Evolutionary conservation across 2,888 invertebrate species (phyloP).

Genomic region (Pyrrhosoma nymphula): DNA sequence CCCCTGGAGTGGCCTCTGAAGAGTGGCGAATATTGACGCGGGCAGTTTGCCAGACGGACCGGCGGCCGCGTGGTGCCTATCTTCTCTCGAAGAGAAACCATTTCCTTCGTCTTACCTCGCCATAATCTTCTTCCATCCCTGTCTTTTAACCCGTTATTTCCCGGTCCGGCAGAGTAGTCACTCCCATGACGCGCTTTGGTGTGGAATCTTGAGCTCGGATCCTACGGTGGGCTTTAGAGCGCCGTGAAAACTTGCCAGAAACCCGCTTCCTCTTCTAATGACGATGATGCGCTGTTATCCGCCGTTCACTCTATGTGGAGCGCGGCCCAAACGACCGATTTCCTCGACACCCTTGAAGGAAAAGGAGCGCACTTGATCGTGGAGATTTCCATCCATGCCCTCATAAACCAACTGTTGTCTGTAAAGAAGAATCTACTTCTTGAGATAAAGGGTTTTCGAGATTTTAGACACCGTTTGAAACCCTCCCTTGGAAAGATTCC

Average conservation of each 20-base stretch:
- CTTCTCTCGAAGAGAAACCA: neutral
- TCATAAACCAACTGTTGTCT: neutral
- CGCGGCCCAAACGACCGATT: neutral
- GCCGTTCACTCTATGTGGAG: neutral
- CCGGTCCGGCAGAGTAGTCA: neutral
- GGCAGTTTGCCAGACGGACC: neutral
- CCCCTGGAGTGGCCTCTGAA: neutral
- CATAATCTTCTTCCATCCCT: neutral
- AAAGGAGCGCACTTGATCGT: neutral
- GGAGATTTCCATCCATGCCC: neutral
- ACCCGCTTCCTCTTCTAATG: neutral
- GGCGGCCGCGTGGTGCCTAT: neutral
- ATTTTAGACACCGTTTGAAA: no score
- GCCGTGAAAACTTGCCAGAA: neutral
- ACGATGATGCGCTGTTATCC: neutral
- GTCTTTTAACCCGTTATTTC: neutral
- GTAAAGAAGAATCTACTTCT: neutral
- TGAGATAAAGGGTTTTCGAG: no score
- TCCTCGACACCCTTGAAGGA: neutral
- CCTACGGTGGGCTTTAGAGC: neutral
- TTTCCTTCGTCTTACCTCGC: neutral
- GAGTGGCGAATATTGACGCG: constrained; percentile 10
- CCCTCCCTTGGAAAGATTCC: no score
- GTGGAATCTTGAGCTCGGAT: neutral
- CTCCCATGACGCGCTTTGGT: neutral